phyloP scores from a whole-genome alignment of 2,113 vertebrate species.

The Murina feae region DNA sequence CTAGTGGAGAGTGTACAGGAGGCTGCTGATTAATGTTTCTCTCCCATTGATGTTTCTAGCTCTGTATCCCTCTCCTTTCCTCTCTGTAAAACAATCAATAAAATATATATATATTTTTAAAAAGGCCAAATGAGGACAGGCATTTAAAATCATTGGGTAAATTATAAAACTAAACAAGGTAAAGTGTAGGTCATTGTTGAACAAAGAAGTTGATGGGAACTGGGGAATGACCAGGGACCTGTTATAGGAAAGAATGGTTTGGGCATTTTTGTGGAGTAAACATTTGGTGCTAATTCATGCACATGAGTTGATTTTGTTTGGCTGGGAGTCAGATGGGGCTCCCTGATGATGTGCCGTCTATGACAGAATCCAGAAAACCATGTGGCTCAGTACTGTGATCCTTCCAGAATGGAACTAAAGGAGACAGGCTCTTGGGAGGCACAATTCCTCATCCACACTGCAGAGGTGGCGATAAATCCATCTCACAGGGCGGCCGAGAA shows the following conservation, averaged over 20 bases:
- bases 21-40: no score
- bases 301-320: constrained; percentile 36
- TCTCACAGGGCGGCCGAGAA: no score
- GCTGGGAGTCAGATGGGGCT: constrained; percentile 2
- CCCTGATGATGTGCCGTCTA: neutral
- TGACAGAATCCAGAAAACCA: constrained; percentile 1
- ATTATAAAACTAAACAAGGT: neutral
- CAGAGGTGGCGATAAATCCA: no score
- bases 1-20: no score
- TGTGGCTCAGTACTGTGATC: neutral
- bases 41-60: no score
- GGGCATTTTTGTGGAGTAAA: constrained; percentile 8
- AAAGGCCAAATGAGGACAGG: neutral
- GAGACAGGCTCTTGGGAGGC: neutral
- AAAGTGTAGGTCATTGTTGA: neutral
- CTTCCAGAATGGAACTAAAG: neutral
- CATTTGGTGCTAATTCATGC: constrained; percentile 46
- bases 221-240: neutral
- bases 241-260: neutral
- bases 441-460: no score
- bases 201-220: neutral
- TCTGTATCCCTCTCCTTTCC: no score
- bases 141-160: neutral
- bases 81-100: no score
- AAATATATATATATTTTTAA: no score